Conservation (phyloP, 2,113 vertebrate genomes). For the Protomyctophum bolini region DNA sequence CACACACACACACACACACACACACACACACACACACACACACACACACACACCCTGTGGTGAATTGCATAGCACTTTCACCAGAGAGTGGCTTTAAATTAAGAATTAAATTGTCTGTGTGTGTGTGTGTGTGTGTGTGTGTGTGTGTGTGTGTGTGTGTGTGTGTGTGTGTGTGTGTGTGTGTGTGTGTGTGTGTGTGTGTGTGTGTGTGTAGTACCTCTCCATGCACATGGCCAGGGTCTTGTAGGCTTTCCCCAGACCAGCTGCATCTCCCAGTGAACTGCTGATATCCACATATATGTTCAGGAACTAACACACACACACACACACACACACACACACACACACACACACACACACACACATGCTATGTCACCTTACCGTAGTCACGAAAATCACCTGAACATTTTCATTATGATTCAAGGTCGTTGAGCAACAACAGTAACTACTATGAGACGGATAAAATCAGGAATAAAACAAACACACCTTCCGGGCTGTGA, state of each 20-base stretch:
- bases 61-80: too few species aligned
- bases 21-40: conserved; percentile 12
- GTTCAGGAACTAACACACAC: conserved; percentile 68
- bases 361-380: too few species aligned
- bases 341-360: conserved; percentile 3
- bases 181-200: conserved; percentile 10
- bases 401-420: too few species aligned
- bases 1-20: conserved; percentile 28
- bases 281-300: conserved; percentile 49
- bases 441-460: too few species aligned
- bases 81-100: too few species aligned
- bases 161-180: conserved; percentile 2
- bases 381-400: too few species aligned
- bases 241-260: conserved; percentile 56
- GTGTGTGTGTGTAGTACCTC: conserved; percentile 44
- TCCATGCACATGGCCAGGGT: conserved; percentile 61
- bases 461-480: too few species aligned
- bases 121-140: not conserved
- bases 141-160: not conserved
- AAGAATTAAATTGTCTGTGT: not conserved
- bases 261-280: conserved; percentile 39
- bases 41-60: not conserved
- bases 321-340: conserved; percentile 49
- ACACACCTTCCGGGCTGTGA: conserved; percentile 43
- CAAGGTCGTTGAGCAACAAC: too few species aligned